Evolutionary conservation across 1,140 invertebrate genomes (phyloP).

Genomic region (Drosophila ohnishii): DNA sequence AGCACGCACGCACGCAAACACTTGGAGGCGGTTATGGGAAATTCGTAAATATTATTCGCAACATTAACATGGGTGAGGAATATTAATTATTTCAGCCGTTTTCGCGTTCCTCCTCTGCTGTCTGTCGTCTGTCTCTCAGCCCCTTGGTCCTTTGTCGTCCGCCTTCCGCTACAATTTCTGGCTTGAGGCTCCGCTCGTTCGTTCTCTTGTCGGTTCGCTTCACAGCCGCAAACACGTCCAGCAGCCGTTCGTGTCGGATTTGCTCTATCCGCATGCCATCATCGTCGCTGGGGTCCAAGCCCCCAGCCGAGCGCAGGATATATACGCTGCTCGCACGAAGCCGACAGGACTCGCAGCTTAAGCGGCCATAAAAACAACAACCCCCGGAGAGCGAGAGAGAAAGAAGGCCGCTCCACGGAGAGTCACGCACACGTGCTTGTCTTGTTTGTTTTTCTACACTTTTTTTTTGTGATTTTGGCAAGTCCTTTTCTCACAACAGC

Average conservation of each 20-base stretch:
- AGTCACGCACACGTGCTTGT: constrained; percentile 19
- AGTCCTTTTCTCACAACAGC: background rate
- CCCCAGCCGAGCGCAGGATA: constrained; percentile 18
- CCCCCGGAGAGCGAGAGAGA: constrained; percentile 1
- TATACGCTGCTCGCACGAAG: constrained; percentile 4
- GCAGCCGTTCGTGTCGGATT: constrained; percentile 68
- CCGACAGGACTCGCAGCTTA: constrained; percentile 23
- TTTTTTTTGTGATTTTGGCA: constrained; percentile 5
- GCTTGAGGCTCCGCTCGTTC: constrained; percentile 45
- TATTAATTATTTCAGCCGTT: constrained; percentile 26
- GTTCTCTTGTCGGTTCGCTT: constrained; percentile 52
- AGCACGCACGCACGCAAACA: constrained; percentile 37
- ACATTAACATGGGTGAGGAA: constrained; percentile 17
- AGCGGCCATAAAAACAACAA: constrained; percentile 23
- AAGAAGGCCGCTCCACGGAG: background rate
- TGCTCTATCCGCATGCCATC: constrained; percentile 53
- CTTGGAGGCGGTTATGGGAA: constrained; percentile 11
- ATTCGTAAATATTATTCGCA: constrained; percentile 36
- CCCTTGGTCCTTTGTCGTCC: constrained; percentile 25
- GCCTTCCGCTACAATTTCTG: constrained; percentile 60
- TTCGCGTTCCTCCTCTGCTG: background rate
- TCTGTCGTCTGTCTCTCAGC: constrained; percentile 22
- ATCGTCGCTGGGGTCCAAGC: constrained; percentile 26
- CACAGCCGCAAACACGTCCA: constrained; percentile 64
- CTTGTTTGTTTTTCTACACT: constrained; percentile 42